Evolutionary conservation across 2,797 vertebrate genomes (phyloP), one percentile per base, ranked within the genome.

Genomic region (Mus minutoides): DNA sequence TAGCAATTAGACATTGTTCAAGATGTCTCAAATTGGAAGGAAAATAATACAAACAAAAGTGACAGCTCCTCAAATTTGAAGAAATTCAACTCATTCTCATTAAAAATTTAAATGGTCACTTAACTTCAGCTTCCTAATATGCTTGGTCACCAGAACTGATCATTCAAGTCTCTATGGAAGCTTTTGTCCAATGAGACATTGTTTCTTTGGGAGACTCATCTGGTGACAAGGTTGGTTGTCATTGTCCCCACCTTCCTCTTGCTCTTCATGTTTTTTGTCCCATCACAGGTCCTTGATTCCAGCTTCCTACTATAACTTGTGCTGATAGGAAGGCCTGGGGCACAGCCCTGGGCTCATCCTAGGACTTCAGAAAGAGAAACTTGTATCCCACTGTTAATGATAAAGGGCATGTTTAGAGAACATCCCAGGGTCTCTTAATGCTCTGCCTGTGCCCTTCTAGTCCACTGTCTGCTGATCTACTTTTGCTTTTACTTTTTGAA

Each of bases 1-100:
- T 46, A 97, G 54, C 60, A 21, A 97, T 97, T 85, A 88, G 94
- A 67, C 95, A 94, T 94, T 90, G 76, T 93, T 93, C 58, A 76
- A 14, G 88, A 93, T 94, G 97, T 94, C 88, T 96, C 67, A 95
- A n/a, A 92, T 96, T 96, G 16, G 93, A 49, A 97, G 85, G 26
- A 96, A 96, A 87, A 67, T 96, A 97, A 95, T 40, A 88, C 21
- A 71, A 91, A 26, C 56, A 92, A 97, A 85, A 91, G 43, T 54
- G 40, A 90, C 82, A 88, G 22, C 86, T 79, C 77, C 62, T 93
- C 31, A 46, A 64, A 67, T 94, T 97, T 95, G 90, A 91, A 88
- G 79, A 95, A 95, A 91, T 78, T 94, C 67, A 91, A 94, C 49
- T 88, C 17, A 26, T 91, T 92, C 83, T 92, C 40, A 69, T 96